Evolutionary conservation across 2,888 invertebrate species (phyloP).

Genomic region (Phrixothrix hirtus): DNA sequence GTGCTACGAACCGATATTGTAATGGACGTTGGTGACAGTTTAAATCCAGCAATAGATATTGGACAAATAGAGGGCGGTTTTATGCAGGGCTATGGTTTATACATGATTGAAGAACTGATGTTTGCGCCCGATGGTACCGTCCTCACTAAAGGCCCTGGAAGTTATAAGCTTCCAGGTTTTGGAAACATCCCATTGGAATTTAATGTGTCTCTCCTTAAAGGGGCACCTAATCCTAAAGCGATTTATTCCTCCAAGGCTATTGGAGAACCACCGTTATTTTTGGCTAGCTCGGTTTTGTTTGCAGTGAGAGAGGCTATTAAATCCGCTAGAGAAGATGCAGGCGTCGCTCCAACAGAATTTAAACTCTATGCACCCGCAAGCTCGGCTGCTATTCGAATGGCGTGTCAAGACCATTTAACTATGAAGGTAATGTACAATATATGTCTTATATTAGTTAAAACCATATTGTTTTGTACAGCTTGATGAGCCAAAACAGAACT

Average conservation of each 20-base stretch:
- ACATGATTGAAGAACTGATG: slow-evolving; percentile 86
- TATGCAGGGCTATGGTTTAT: slow-evolving; percentile 92
- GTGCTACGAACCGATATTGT: slow-evolving; percentile 89
- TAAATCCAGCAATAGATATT: slow-evolving; percentile 98
- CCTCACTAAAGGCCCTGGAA: slow-evolving; percentile 87
- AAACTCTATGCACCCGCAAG: slow-evolving; percentile 83
- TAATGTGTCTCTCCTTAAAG: slow-evolving; percentile 89
- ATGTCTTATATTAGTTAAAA: slow-evolving; percentile 1
- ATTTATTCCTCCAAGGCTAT: slow-evolving; percentile 97
- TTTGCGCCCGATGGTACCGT: slow-evolving; percentile 82
- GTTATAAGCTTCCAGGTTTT: slow-evolving; percentile 92
- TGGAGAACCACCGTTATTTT: slow-evolving; percentile 92
- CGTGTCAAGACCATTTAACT: slow-evolving; percentile 83
- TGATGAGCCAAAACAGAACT: no score
- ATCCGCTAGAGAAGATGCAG: slow-evolving; percentile 75
- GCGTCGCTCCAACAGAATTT: slow-evolving; percentile 62
- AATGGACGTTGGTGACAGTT: slow-evolving; percentile 91
- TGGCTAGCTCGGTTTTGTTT: slow-evolving; percentile 85
- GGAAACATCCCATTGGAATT: slow-evolving; percentile 90
- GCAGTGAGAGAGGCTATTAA: slow-evolving; percentile 87
- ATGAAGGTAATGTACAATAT: slow-evolving; percentile 62
- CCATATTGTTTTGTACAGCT: no score
- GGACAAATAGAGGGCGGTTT: slow-evolving; percentile 98
- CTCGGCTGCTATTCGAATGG: slow-evolving; percentile 84
- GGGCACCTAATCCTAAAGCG: slow-evolving; percentile 84